Evolutionary conservation across 2,888 invertebrate species (phyloP).

Genomic region (Melinopterus prodromus): DNA sequence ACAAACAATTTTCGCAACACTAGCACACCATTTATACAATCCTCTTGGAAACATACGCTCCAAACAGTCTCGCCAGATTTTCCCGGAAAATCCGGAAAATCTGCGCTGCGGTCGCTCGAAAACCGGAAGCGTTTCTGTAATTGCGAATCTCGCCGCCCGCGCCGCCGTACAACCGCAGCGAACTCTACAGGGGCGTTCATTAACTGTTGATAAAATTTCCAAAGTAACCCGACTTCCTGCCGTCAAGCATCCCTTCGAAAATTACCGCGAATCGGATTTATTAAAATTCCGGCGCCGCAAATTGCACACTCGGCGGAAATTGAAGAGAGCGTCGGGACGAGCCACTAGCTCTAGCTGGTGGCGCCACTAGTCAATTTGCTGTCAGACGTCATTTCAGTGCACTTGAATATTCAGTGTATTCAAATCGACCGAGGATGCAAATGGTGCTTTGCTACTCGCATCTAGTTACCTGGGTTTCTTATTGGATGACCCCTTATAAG

Average conservation of each 20-base stretch:
- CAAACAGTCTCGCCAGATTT: too few relatives aligned
- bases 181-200: background rate
- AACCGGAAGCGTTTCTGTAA: background rate
- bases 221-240: background rate
- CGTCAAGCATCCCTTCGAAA: background rate
- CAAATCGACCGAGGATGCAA: background rate
- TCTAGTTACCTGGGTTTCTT: background rate
- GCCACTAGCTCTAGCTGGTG: background rate
- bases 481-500: background rate
- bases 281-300: background rate
- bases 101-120: too few relatives aligned
- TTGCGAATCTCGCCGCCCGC: background rate
- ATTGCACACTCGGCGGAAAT: slow-evolving; percentile 4
- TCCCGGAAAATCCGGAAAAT: too few relatives aligned
- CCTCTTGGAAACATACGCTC: too few relatives aligned
- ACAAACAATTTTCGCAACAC: too few relatives aligned
- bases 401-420: slow-evolving; percentile 4
- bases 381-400: background rate
- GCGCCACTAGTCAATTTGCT: background rate
- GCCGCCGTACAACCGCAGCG: background rate
- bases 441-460: background rate
- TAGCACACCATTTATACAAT: too few relatives aligned
- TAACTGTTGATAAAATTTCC: background rate
- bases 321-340: background rate
- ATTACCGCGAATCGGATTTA: background rate